These are phyloP conservation scores for Drosophila guanche DNA, from an alignment of 1,140 invertebrate species.

Conservation along the genomic window DNA sequence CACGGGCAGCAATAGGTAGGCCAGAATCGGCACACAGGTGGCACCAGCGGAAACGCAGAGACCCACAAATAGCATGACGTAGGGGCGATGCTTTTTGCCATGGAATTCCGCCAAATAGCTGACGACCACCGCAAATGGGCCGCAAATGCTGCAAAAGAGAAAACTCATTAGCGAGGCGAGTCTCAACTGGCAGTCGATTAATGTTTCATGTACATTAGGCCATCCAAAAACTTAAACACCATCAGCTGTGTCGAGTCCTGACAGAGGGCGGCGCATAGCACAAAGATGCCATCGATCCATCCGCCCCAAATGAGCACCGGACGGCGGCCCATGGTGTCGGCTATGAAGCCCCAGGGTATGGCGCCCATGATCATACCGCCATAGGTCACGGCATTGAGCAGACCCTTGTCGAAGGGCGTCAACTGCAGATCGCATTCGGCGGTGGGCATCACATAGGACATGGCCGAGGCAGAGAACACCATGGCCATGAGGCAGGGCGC, in stretches of 20 bases:
- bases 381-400: slow-evolving; percentile 87
- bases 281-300: slow-evolving; percentile 87
- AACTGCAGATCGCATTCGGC: slow-evolving; percentile 89
- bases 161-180: not conserved
- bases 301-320: slow-evolving; percentile 89
- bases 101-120: slow-evolving; percentile 89
- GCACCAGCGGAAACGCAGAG: slow-evolving; percentile 85
- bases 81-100: slow-evolving; percentile 86
- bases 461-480: slow-evolving; percentile 86
- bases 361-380: slow-evolving; percentile 93
- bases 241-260: slow-evolving; percentile 89
- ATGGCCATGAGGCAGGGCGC: slow-evolving; percentile 87
- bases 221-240: slow-evolving; percentile 89
- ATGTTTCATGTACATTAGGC: slow-evolving; percentile 86
- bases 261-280: slow-evolving; percentile 87
- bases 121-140: slow-evolving; percentile 88
- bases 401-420: slow-evolving; percentile 87
- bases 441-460: slow-evolving; percentile 88
- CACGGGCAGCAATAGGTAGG: slow-evolving; percentile 84
- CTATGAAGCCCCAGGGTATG: slow-evolving; percentile 91
- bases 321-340: slow-evolving; percentile 90
- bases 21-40: slow-evolving; percentile 85
- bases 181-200: not conserved
- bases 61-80: slow-evolving; percentile 86
- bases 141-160: slow-evolving; percentile 86